Evolutionary conservation across 1,140 invertebrate species (phyloP), one percentile per base, ranked within the genome.

Genomic region (Drosophila bipectinata): DNA sequence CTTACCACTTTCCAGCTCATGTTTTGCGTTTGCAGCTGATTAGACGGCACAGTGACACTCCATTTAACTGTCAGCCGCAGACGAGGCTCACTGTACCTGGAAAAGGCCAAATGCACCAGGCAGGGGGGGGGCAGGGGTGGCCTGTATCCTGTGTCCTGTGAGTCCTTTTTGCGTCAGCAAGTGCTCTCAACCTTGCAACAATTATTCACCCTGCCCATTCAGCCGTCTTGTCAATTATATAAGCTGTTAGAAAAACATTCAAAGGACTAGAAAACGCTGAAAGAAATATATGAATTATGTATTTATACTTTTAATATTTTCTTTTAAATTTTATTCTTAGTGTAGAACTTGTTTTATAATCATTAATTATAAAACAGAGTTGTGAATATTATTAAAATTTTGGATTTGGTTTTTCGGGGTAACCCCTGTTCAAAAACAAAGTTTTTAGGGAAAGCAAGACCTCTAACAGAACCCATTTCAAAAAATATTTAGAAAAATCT

Each of bases 51-150:
- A 39, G 66, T 58, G 71, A 52, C 72, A 74, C 72, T 74, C 60
- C 72, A 74, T 74, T 74, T 74, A 74, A 52, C 71, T 74, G 72
- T 74, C 72, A 74, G 54, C 30, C 48, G 53, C 71, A 73, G 67
- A 18, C 21, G 63, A 34, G 60, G 41, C 41, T 18, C 41, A 15
- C 41, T 44, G 41, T 52, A 59, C 63, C 63, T 51, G 63, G 34
- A 24, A 64, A 72, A 60, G 55, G 66, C 54, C 68, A 71, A 60
- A 15, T 58, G 55, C 55, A 58, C 24, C 15, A 26, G 15, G 7
- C 14, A 5, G 39, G 39, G 8, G 7, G 26, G 9, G 39, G 39
- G 8, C 39, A 8, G 4, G 39, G 12, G 41, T 44, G 26, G 26
- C 41, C 10, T 44, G 41, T 14, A 44, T 44, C 41, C 41, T 44